phyloP scores from a whole-genome alignment of 1,140 invertebrate species.

The Heliconius nattereri region DNA sequence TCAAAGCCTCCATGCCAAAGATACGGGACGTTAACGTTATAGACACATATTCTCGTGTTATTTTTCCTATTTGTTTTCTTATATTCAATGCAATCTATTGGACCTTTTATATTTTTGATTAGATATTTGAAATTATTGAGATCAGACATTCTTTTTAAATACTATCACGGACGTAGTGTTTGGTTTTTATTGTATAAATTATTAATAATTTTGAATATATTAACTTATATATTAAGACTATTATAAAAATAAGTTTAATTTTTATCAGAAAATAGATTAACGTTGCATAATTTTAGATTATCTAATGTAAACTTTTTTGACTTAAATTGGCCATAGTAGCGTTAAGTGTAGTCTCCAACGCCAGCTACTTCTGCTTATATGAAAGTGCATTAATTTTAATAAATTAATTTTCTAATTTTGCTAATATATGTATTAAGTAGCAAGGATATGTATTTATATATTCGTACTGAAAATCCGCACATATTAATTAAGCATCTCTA shows the following conservation, averaged over 20 bases:
- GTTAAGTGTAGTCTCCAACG: not conserved
- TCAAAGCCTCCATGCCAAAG: conserved; percentile 92
- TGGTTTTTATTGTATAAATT: not conserved
- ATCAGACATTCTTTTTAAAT: not conserved
- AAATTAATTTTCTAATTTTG: not conserved
- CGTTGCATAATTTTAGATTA: not conserved
- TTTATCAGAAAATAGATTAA: not conserved
- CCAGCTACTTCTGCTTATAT: not conserved
- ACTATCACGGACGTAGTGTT: not conserved
- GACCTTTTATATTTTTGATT: conserved; percentile 93
- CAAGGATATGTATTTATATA: not conserved
- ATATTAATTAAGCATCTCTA: not conserved
- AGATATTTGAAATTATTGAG: not conserved
- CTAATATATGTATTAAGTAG: not conserved
- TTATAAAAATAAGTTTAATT: not conserved
- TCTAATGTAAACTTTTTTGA: not conserved
- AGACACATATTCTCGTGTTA: conserved; percentile 96
- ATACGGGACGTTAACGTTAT: conserved; percentile 99
- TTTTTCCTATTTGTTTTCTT: conserved; percentile 97
- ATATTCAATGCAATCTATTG: conserved; percentile 97
- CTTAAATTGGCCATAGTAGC: not conserved
- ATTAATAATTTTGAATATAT: not conserved
- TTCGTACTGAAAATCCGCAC: not conserved
- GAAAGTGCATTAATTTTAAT: not conserved
- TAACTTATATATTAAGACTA: not conserved